Evolutionary conservation across 2,888 invertebrate genomes (phyloP).

Genomic region (Stenchaetothrips biformis): DNA sequence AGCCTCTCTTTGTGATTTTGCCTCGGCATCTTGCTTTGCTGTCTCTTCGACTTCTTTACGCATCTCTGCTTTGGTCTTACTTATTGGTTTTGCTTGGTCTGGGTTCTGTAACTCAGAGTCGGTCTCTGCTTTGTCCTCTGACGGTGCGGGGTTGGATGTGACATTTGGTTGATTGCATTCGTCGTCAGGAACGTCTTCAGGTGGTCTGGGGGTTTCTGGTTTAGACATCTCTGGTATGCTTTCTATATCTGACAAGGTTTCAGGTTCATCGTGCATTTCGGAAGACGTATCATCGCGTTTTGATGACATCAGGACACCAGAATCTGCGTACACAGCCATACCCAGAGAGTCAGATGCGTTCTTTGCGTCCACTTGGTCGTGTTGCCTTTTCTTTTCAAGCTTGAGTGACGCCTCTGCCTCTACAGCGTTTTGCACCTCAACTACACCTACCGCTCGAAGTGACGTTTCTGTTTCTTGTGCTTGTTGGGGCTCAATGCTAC

Average conservation of each 20-base stretch:
- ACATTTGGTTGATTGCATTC: background rate
- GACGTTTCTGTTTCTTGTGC: background rate
- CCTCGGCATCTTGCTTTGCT: slow-evolving; percentile 32
- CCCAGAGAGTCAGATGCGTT: background rate
- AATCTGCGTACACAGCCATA: background rate
- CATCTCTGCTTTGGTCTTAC: background rate
- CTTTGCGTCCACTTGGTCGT: slow-evolving; percentile 18
- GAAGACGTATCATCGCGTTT: background rate
- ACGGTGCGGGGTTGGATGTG: too few species aligned
- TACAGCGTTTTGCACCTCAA: background rate
- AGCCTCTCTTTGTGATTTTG: slow-evolving; percentile 32
- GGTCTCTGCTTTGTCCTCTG: slow-evolving; percentile 27
- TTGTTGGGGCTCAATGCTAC: background rate
- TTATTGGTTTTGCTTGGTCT: slow-evolving; percentile 25
- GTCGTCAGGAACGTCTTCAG: background rate
- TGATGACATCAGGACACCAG: background rate
- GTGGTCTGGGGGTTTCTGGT: slow-evolving; percentile 18
- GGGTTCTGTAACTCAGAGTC: slow-evolving; percentile 24
- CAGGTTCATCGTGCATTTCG: slow-evolving; percentile 32
- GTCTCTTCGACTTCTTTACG: slow-evolving; percentile 31
- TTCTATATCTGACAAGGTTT: slow-evolving; percentile 35
- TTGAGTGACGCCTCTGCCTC: slow-evolving; percentile 26
- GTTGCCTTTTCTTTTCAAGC: slow-evolving; percentile 8
- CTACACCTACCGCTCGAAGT: background rate
- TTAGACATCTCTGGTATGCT: slow-evolving; percentile 27